These are phyloP conservation scores for Mormoops blainvillei DNA, from an alignment of 2,113 vertebrate genomes.

Conservation along the genomic window DNA sequence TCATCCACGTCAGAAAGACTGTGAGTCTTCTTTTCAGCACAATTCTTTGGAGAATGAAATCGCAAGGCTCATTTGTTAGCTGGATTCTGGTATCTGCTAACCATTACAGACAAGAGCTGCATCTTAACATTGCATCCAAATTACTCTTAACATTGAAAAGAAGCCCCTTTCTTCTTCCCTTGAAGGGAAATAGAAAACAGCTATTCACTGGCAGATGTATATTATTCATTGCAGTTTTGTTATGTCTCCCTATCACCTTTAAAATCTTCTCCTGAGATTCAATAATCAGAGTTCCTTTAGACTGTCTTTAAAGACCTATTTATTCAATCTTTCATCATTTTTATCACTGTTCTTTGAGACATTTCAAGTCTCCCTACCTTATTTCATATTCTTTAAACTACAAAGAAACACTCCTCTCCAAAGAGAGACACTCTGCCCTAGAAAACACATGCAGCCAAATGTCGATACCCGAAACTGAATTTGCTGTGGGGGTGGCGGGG, in stretches of 20 bases:
- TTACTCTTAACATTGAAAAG: background rate
- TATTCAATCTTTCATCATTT: background rate
- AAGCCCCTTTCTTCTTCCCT: background rate
- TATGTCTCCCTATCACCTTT: background rate
- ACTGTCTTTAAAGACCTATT: background rate
- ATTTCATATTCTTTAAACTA: background rate
- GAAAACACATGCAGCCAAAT: background rate
- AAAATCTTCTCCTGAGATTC: background rate
- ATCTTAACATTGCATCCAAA: background rate
- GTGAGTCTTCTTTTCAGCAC: background rate
- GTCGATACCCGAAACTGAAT: background rate
- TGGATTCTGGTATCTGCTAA: background rate
- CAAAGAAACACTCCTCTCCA: background rate
- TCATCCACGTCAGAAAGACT: background rate
- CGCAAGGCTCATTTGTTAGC: background rate
- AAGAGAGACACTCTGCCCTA: background rate
- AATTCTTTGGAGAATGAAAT: background rate
- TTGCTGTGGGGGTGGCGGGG: too few species aligned
- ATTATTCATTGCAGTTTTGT: background rate
- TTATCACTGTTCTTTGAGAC: background rate
- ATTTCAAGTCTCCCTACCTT: background rate
- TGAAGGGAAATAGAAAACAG: background rate
- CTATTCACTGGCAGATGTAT: accelerated
- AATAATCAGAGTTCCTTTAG: background rate
- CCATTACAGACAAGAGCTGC: background rate